Evolutionary conservation across 2,113 vertebrate species (phyloP), one percentile per base, ranked within the genome.

Genomic region (Sylvia atricapilla): DNA sequence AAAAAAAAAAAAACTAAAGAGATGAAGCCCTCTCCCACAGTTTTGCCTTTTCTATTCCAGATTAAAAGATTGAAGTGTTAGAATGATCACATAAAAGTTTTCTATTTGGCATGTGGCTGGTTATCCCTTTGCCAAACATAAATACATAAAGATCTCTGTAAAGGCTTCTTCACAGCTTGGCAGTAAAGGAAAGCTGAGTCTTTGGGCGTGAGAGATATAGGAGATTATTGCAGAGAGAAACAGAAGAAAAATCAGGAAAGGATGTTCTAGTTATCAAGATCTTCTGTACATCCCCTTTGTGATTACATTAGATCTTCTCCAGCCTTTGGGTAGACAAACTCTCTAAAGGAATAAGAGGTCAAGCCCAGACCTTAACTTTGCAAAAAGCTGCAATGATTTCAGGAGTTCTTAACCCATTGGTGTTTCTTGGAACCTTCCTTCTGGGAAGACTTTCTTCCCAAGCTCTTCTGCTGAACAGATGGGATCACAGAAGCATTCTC

Each of bases 391-490:
- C 44, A 56, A 53, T 44, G 5, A 78, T 44, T 78, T 41, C 74
- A 62, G 22, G 43, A 75, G 39, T 84, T 88, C 47, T 74, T 89
- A 84, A 87, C 39, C n/a, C 18, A 28, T 24, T 75, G 74, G 7
- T 31, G 31, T 86, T 90, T 67, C 43, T 89, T 63, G 41, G 15
- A 86, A 67, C 39, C 19, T 70, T 37, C 85, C n/a, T 80, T 73
- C n/a, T 72, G 76, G 73, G 64, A 22, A 60, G 64, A 44, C 22
- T 89, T 74, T 8, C 30, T 94, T 93, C 39, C 80, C 39, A 81
- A 86, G 44, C 33, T 92, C 27, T 94, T 88, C 60, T 67, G 55
- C 39, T 81, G 73, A 95, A 74, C 84, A 94, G 68, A 91, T 84
- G 86, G 80, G 27, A 93, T 84, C 64, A 81, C 47, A 84, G 47